Conservation (phyloP, 2,113 vertebrate species). For the Microcebus murinus region DNA sequence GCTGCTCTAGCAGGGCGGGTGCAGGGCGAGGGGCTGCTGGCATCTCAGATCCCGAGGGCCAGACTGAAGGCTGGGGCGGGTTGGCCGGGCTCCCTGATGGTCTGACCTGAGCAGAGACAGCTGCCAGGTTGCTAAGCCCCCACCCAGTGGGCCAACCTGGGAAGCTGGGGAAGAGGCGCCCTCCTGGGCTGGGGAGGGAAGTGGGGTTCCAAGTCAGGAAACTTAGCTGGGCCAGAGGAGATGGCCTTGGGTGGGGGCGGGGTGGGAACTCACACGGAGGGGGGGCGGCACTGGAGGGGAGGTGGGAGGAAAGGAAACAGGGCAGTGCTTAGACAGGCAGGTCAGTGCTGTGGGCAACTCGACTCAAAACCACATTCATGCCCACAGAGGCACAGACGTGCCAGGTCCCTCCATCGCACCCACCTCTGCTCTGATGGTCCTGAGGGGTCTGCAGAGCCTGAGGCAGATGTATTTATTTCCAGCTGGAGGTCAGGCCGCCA, state of each 20-base stretch:
- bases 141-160: background rate
- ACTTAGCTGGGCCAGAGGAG: background rate
- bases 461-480: background rate
- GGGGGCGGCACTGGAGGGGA: background rate
- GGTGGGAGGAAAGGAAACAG: accelerated
- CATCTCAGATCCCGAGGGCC: background rate
- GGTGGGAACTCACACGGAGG: background rate
- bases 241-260: background rate
- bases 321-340: background rate
- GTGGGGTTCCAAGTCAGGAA: background rate
- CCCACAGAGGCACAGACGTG: background rate
- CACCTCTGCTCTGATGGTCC: background rate
- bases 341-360: background rate
- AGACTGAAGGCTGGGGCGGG: background rate
- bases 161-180: background rate
- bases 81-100: accelerated
- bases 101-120: background rate
- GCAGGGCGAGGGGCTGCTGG: background rate
- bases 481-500: background rate
- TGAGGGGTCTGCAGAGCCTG: background rate
- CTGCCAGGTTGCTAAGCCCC: background rate
- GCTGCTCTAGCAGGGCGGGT: background rate
- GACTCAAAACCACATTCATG: background rate
- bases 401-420: background rate
- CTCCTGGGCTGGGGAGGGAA: background rate